Evolutionary conservation across 2,113 vertebrate genomes (phyloP).

Genomic region (Labeo catla): DNA sequence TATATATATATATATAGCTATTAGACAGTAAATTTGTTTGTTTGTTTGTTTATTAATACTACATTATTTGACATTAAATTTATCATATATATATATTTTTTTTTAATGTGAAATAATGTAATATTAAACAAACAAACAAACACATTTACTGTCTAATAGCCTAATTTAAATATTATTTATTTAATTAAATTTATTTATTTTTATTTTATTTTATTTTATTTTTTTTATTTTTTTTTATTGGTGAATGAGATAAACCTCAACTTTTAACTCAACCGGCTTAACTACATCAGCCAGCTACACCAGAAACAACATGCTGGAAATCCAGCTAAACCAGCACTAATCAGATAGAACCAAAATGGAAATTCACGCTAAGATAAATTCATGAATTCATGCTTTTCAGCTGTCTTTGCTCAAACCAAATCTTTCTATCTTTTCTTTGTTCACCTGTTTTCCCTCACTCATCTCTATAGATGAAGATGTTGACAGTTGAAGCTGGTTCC

Average conservation of each 20-base stretch:
- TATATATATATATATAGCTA: too few species aligned
- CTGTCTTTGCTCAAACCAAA: slow-evolving; percentile 26
- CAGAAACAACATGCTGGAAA: neutral
- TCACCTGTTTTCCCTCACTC: slow-evolving; percentile 8
- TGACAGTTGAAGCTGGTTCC: slow-evolving; percentile 69
- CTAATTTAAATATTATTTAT: too few species aligned
- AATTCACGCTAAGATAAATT: slow-evolving; percentile 52
- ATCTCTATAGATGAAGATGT: slow-evolving; percentile 67
- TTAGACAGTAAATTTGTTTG: too few species aligned
- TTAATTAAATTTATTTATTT: too few species aligned
- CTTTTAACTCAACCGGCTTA: neutral
- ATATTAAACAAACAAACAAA: neutral
- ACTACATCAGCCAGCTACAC: neutral
- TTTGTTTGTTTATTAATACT: too few species aligned
- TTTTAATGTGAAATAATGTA: neutral
- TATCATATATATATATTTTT: neutral
- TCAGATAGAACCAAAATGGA: neutral
- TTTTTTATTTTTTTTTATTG: too few species aligned
- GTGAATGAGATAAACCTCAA: too few species aligned
- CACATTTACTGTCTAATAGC: neutral
- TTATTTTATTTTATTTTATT: too few species aligned
- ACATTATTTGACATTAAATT: too few species aligned
- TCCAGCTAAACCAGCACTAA: neutral
- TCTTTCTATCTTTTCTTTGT: slow-evolving; percentile 24
- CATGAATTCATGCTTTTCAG: neutral